phyloP scores from a whole-genome alignment of 2,113 vertebrate genomes.

The Rattus rattus region DNA sequence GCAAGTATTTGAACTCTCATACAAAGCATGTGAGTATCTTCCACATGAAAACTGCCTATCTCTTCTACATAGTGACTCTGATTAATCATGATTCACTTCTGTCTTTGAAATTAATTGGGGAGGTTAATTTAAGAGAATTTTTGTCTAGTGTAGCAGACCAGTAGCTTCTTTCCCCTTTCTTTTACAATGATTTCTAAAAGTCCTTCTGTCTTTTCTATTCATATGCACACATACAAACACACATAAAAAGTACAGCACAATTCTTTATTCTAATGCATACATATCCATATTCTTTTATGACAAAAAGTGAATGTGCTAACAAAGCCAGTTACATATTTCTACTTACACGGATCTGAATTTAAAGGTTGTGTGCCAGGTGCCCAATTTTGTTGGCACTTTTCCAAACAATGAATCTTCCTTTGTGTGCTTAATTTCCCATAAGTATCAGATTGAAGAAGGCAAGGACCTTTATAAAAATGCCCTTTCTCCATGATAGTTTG shows the following conservation, averaged over 20 bases:
- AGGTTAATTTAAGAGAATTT: not conserved
- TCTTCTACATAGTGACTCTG: not conserved
- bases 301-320: not conserved
- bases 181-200: not conserved
- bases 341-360: not conserved
- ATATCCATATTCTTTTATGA: not conserved
- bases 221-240: not conserved
- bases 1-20: not conserved
- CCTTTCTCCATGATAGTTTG: not conserved
- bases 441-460: not conserved
- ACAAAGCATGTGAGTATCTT: not conserved
- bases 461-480: not conserved
- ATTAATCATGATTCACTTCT: not conserved
- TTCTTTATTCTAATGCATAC: not conserved
- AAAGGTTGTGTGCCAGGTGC: not conserved
- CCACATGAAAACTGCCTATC: not conserved
- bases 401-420: not conserved
- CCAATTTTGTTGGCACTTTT: not conserved
- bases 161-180: fast-evolving
- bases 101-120: not conserved
- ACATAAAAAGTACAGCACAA: not conserved
- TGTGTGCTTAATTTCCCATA: not conserved
- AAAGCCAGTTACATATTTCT: not conserved
- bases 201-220: fast-evolving
- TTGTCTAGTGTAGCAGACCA: not conserved